Evolutionary conservation across 1,140 invertebrate species (phyloP).

Genomic region (Ostrea denselamellosa): DNA sequence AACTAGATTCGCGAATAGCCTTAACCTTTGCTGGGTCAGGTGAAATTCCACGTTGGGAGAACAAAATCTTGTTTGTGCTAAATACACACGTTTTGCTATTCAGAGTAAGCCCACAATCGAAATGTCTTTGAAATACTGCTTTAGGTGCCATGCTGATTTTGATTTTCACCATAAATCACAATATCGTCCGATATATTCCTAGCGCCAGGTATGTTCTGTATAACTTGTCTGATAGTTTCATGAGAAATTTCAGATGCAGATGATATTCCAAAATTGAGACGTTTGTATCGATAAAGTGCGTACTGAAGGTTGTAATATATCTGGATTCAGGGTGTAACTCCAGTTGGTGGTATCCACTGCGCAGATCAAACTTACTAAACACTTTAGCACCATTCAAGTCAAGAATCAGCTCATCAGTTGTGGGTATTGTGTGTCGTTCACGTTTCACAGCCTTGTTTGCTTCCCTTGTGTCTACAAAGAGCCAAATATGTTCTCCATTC

Average conservation of each 20-base stretch:
- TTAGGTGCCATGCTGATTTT: slow-evolving; percentile 61
- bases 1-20: slow-evolving; percentile 66
- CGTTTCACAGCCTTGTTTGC: slow-evolving; percentile 61
- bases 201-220: slow-evolving; percentile 51
- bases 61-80: slow-evolving; percentile 51
- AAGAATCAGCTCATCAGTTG: slow-evolving; percentile 64
- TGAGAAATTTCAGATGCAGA: slow-evolving; percentile 53
- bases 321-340: slow-evolving; percentile 52
- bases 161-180: slow-evolving; percentile 29
- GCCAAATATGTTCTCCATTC: slow-evolving; percentile 55
- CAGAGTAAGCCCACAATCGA: slow-evolving; percentile 58
- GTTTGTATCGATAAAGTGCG: slow-evolving; percentile 52
- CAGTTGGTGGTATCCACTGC: slow-evolving; percentile 60
- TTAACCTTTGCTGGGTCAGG: slow-evolving; percentile 62
- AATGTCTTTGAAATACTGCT: slow-evolving; percentile 56
- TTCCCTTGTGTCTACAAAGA: slow-evolving; percentile 69
- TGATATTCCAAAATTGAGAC: slow-evolving; percentile 51
- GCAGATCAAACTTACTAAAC: slow-evolving; percentile 61
- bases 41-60: slow-evolving; percentile 60
- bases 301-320: slow-evolving; percentile 58
- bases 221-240: slow-evolving; percentile 36
- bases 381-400: slow-evolving; percentile 61
- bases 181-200: slow-evolving; percentile 65
- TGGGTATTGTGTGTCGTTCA: slow-evolving; percentile 65
- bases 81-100: slow-evolving; percentile 61